Evolutionary conservation across 1,140 invertebrate species (phyloP).

Genomic region (Brachionus koreanus): DNA sequence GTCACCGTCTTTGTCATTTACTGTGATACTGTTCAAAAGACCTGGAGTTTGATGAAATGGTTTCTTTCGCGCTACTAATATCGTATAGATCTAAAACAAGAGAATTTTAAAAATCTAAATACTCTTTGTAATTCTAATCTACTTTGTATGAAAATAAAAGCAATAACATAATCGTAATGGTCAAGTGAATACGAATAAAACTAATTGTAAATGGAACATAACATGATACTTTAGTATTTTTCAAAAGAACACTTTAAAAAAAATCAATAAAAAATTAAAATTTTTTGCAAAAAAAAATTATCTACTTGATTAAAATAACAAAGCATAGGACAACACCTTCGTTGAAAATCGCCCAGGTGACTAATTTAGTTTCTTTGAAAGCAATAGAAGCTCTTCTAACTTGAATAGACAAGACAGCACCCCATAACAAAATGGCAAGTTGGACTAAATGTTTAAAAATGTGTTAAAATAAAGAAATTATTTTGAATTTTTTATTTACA

Average conservation of each 20-base stretch:
- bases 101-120: not conserved
- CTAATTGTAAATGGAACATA: conserved; percentile 40
- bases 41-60: conserved; percentile 23
- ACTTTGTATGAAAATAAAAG: conserved; percentile 42
- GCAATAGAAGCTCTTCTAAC: conserved; percentile 43
- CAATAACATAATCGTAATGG: conserved; percentile 34
- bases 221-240: conserved; percentile 39
- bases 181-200: conserved; percentile 44
- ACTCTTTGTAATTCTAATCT: not conserved
- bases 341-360: conserved; percentile 42
- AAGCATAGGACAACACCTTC: conserved; percentile 32
- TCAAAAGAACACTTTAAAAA: conserved; percentile 27
- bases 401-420: conserved; percentile 39
- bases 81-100: conserved; percentile 3
- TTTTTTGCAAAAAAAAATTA: not conserved
- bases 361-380: conserved; percentile 43
- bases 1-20: conserved; percentile 26
- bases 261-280: not conserved
- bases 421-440: conserved; percentile 37
- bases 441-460: not conserved
- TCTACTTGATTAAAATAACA: conserved; percentile 37
- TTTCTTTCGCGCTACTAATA: conserved; percentile 27
- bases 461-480: not conserved
- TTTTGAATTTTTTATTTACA: not conserved
- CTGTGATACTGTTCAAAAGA: conserved; percentile 6